These are phyloP conservation scores for Solen grandis DNA, from an alignment of 1,140 invertebrate genomes.

Conservation along the genomic window DNA sequence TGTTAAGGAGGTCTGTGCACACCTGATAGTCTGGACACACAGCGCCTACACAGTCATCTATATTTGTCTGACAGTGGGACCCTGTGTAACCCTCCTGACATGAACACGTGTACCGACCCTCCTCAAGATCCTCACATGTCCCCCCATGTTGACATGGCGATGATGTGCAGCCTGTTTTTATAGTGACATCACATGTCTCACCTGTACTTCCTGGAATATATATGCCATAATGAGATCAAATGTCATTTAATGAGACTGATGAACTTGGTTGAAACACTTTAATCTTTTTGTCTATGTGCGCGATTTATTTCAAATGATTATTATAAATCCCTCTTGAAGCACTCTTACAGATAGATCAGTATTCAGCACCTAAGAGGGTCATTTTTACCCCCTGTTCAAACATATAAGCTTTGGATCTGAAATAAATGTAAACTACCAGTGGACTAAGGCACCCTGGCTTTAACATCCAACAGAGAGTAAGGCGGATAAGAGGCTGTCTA, in stretches of 20 bases:
- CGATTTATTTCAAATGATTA: background rate
- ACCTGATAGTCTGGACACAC: slow-evolving; percentile 19
- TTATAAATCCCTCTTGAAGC: background rate
- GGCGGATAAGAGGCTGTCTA: no score
- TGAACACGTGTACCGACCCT: slow-evolving; percentile 81
- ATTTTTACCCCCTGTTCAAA: no score
- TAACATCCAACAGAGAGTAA: no score
- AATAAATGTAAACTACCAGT: no score
- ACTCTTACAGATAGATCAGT: background rate
- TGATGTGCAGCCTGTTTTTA: slow-evolving; percentile 9
- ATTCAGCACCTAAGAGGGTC: no score
- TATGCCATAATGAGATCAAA: background rate
- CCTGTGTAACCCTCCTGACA: slow-evolving; percentile 85
- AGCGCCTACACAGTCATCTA: slow-evolving; percentile 86
- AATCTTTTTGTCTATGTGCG: background rate
- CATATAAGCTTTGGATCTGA: no score
- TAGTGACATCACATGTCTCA: slow-evolving; percentile 79
- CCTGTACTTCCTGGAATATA: slow-evolving; percentile 86
- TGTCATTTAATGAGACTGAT: background rate
- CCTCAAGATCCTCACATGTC: slow-evolving; percentile 87
- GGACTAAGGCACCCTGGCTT: no score
- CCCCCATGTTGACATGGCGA: slow-evolving; percentile 94
- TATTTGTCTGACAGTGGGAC: slow-evolving; percentile 93
- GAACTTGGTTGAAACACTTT: background rate
- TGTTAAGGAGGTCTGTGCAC: slow-evolving; percentile 33